Evolutionary conservation across 1,140 invertebrate genomes (phyloP).

Genomic region (Zophobas atratus): DNA sequence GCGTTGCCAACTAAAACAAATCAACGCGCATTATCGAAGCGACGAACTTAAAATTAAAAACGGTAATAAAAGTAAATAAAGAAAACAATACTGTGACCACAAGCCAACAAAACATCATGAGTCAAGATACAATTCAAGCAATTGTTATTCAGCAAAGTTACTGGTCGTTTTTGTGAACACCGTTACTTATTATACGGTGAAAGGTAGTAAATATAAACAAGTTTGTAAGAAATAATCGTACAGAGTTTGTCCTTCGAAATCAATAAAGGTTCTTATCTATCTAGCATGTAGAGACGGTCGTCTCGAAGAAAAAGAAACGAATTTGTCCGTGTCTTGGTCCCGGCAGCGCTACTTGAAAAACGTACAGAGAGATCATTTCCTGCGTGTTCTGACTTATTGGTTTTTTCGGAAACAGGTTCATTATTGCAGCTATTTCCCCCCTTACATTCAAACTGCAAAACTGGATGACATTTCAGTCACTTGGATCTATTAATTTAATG

Average conservation of each 20-base stretch:
- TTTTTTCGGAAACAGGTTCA: too few relatives aligned
- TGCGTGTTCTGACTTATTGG: too few relatives aligned
- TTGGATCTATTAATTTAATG: too few relatives aligned
- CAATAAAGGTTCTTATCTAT: slow-evolving; percentile 7
- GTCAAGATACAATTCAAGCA: slow-evolving; percentile 54
- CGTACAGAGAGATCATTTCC: too few relatives aligned
- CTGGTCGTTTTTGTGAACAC: slow-evolving; percentile 59
- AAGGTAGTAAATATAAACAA: slow-evolving; percentile 55
- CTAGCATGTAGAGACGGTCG: not conserved
- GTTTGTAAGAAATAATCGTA: slow-evolving; percentile 31
- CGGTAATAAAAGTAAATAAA: slow-evolving; percentile 31
- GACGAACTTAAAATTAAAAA: slow-evolving; percentile 33
- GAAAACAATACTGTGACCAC: slow-evolving; percentile 24
- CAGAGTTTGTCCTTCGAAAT: slow-evolving; percentile 23
- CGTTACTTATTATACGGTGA: slow-evolving; percentile 58
- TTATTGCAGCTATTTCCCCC: too few relatives aligned
- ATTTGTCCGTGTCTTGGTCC: too few relatives aligned
- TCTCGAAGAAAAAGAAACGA: not conserved
- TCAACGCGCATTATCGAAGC: slow-evolving; percentile 3
- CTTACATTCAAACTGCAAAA: too few relatives aligned
- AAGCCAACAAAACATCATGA: slow-evolving; percentile 49
- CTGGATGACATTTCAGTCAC: too few relatives aligned
- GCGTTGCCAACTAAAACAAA: slow-evolving; percentile 2
- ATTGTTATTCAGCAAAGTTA: slow-evolving; percentile 57
- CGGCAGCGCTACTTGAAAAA: too few relatives aligned